phyloP scores from a whole-genome alignment of 2,797 vertebrate genomes.

The Acipenser ruthenus region DNA sequence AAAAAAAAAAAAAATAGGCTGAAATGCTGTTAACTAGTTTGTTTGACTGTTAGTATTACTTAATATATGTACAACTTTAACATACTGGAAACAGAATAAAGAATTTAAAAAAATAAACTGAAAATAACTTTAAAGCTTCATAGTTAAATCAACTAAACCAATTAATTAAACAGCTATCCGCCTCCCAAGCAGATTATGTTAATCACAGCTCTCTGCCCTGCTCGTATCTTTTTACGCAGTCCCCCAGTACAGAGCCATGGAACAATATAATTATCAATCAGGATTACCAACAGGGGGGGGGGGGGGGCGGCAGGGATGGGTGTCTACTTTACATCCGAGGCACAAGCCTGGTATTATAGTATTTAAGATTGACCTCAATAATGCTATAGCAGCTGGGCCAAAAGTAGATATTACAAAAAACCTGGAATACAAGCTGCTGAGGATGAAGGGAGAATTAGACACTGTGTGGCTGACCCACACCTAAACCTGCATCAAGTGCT shows the following conservation, averaged over 20 bases:
- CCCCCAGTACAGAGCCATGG: conserved; percentile 8
- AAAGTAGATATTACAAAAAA: conserved; percentile 29
- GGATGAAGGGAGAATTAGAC: conserved; percentile 39
- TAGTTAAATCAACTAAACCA: conserved; percentile 4
- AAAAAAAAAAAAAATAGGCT: no score
- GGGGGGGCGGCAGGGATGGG: neutral
- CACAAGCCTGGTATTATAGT: conserved; percentile 36
- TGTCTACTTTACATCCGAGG: conserved; percentile 14
- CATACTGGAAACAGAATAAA: no score
- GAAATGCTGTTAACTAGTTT: no score
- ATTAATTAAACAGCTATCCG: conserved; percentile 20
- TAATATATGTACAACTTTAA: no score
- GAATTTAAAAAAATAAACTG: no score
- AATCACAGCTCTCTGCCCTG: conserved; percentile 50
- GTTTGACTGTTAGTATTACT: no score
- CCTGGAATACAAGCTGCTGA: conserved; percentile 37
- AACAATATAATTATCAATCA: conserved; percentile 40
- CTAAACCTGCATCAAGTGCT: conserved; percentile 17
- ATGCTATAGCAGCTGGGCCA: conserved; percentile 25
- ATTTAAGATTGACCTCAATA: conserved; percentile 36
- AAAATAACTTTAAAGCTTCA: conserved; percentile 1
- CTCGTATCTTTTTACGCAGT: conserved; percentile 22
- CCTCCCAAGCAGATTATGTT: conserved; percentile 17
- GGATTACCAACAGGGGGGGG: conserved; percentile 29
- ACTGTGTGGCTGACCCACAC: conserved; percentile 37